phyloP scores from a whole-genome alignment of 2,113 vertebrate species.

The Hemichromis elongatus region DNA sequence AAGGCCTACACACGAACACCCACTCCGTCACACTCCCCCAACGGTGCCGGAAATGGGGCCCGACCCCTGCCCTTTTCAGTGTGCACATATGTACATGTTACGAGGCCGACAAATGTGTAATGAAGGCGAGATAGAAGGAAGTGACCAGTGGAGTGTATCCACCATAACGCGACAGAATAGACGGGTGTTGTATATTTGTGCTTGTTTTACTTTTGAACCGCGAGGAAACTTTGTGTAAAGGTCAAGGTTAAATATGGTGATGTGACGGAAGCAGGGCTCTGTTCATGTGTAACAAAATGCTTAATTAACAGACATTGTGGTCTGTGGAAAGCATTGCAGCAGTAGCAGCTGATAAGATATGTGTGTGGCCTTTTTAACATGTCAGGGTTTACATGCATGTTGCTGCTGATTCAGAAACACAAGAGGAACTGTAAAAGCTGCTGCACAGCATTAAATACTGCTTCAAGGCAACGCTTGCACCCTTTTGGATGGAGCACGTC shows the following conservation, averaged over 20 bases:
- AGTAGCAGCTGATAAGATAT: not conserved
- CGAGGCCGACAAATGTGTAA: constrained; percentile 9
- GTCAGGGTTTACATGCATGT: not conserved
- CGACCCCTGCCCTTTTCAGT: constrained; percentile 43
- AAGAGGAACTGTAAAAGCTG: not conserved
- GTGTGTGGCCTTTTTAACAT: not conserved
- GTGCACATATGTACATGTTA: constrained; percentile 44
- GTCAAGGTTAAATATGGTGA: not conserved
- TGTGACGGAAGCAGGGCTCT: not conserved
- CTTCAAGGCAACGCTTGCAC: not conserved
- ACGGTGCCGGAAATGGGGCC: constrained; percentile 40
- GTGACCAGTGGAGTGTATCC: constrained; percentile 11
- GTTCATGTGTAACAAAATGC: not conserved
- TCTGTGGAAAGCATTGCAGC: not conserved
- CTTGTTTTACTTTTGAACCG: not conserved
- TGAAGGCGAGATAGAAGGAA: not conserved
- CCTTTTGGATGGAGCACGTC: not conserved
- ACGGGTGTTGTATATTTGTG: not conserved
- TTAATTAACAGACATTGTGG: not conserved
- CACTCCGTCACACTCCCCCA: constrained; percentile 4
- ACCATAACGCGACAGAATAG: not conserved
- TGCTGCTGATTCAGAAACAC: not conserved
- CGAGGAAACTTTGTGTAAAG: not conserved
- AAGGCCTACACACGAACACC: constrained; percentile 43
- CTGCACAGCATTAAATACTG: not conserved